Evolutionary conservation across 2,113 vertebrate species (phyloP).

Genomic region (Cromileptes altivelis): DNA sequence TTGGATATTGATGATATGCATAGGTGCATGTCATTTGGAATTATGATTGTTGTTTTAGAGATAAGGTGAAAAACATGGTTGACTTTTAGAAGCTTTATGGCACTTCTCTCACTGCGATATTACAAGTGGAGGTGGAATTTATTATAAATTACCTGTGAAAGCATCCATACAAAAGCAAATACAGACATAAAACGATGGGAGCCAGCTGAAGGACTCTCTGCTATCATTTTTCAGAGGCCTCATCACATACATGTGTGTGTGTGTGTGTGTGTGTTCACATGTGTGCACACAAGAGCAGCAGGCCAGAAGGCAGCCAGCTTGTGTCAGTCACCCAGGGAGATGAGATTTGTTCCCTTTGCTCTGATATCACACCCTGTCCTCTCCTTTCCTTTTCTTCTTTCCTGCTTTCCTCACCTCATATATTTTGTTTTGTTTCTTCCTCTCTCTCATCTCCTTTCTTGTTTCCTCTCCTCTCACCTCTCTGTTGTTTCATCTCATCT

Average conservation of each 20-base stretch:
- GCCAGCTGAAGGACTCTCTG: neutral
- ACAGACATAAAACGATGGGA: neutral
- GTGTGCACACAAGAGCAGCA: conserved; percentile 17
- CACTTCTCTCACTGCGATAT: conserved; percentile 25
- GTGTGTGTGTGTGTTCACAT: neutral
- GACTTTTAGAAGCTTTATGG: conserved; percentile 26
- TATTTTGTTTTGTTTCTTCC: neutral
- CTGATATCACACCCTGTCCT: conserved; percentile 30
- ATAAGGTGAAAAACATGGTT: conserved; percentile 14
- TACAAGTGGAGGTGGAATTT: neutral
- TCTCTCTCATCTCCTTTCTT: neutral
- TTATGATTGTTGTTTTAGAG: conserved; percentile 55
- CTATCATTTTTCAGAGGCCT: neutral
- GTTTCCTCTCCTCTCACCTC: neutral
- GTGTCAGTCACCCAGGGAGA: conserved; percentile 43
- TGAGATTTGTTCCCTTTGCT: conserved; percentile 41
- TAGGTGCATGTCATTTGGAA: conserved; percentile 68
- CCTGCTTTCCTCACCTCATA: neutral
- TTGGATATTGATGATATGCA: conserved; percentile 68
- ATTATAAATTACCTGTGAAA: neutral
- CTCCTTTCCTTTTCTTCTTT: neutral
- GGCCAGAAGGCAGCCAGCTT: conserved; percentile 44
- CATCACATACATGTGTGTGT: too few species aligned
- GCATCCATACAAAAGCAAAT: neutral
- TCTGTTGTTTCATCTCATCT: neutral